Conservation (phyloP, 2,797 vertebrate species). For the Sebastes nivosus region DNA sequence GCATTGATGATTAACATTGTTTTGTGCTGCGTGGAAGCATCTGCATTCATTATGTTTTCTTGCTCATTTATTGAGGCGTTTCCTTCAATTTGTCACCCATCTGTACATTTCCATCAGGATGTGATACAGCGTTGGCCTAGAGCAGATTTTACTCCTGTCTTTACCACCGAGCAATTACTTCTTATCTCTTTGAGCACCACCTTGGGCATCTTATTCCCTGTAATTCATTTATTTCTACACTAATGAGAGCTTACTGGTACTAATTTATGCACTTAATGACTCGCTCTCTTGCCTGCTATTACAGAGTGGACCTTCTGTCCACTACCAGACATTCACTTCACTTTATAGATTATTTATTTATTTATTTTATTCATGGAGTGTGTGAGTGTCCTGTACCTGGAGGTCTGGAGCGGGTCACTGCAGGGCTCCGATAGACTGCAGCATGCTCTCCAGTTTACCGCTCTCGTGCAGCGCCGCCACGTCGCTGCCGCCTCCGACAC, state of each 20-base stretch:
- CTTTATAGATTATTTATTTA: too few relatives aligned
- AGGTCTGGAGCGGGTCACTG: constrained; percentile 60
- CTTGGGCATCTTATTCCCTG: background rate
- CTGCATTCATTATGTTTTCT: background rate
- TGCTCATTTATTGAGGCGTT: background rate
- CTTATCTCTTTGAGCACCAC: constrained; percentile 20
- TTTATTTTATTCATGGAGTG: background rate
- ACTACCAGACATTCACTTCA: background rate
- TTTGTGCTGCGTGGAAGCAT: background rate
- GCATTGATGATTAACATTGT: background rate
- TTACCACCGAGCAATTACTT: background rate
- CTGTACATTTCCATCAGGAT: background rate
- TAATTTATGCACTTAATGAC: constrained; percentile 23
- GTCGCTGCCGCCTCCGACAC: constrained; percentile 87
- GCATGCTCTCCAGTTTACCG: constrained; percentile 79
- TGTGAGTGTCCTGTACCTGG: constrained; percentile 42
- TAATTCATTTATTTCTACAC: constrained; percentile 22
- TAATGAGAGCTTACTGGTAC: constrained; percentile 23
- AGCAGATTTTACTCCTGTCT: background rate
- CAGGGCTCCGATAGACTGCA: constrained; percentile 84
- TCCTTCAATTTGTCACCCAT: background rate
- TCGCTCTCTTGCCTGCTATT: background rate
- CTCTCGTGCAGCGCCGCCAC: constrained; percentile 73
- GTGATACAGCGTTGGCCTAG: background rate
- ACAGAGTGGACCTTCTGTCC: background rate